Base-by-base conservation (phyloP, 2,113 vertebrate genomes). In the Gyps fulvus region DNA sequence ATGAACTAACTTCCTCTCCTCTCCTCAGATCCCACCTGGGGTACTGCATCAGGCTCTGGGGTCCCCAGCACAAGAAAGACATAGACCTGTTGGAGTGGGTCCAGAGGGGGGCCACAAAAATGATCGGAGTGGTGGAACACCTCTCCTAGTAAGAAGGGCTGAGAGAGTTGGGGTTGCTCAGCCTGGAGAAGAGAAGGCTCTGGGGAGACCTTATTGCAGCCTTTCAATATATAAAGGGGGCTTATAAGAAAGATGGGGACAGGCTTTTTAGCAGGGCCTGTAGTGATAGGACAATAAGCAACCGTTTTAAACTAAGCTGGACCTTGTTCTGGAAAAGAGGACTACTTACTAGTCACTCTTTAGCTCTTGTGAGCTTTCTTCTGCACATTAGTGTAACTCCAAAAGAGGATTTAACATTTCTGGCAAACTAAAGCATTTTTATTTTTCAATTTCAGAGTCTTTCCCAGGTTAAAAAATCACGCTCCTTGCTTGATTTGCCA, bases 141-240 rank as follows among this genome's bases (percentile, higher is more conserved):
- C 25, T 36, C 13, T 42, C 31, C 31, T 59, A 7, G 26, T 20
- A 77, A 25, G 31, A 36, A 25, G 36, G 73, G 23, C 20, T 87
- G 54, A 69, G 12, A 63, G 15, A 62, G 15, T 38, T 63, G 18
- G 9, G 9, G 8, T 34, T 72, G 29, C 63, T n/a, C 49, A 55
- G 40, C 15, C 34, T 71, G 27, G 25, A 47, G 58, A 71, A 87
- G 20, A 16, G 36, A 62, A 81, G 47, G 50, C 15, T 65, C 57
- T 0, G 0, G 19, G 40, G 23, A 65, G 4, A 72, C 20, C 8
- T 71, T 71, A 54, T 7, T 61, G 27, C 4, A 1, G 47, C 12
- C 18, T 73, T 73, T 58, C 42, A 57, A 20, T 65, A 26, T 7
- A 6, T 42, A 42, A 72, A 81, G 13, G 16, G 13, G 10, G 26